Evolutionary conservation across 2,888 invertebrate genomes (phyloP), one percentile per base, ranked within the genome.

Genomic region (Julus scanicus): DNA sequence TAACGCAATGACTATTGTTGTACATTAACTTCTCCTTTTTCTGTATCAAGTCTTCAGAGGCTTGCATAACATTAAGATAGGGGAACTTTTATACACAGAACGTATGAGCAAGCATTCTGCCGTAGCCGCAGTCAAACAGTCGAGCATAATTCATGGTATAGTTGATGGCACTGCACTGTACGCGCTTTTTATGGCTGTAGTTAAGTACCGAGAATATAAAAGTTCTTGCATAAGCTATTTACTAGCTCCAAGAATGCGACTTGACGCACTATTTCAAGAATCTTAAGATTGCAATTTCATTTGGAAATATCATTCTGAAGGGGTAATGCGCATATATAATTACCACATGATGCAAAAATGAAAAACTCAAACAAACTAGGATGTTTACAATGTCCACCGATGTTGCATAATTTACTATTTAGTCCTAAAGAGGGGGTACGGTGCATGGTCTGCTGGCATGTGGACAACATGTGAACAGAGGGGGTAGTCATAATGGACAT

Each of bases 101-200:
- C 71, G 5, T 71, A n/a, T 71, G 20, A 29, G 71, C 71, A 71
- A 29, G 71, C 71, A 71, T 29, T 71, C 71, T 71, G 71, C 29
- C 29, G n/a, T 29, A 11, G 20, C 71, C 71, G 8, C 71, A 71
- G 20, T 71, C 29, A 29, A 71, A 71, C 71, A 20, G 9, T 20
- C 20, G 20, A 71, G n/a, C 71, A 71, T 71, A 71, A 71, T 29
- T 71, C 71, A 29, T 71, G 71, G 71, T 29, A 9, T n/a, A 71
- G 71, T 71, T 71, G n/a, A 71, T 71, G 53, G 53, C 53, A 17
- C 53, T 53, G n/a, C 20, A n/a, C 71, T 9, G 71, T 71, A 63
- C 20, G 71, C 29, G 71, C 71, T 71, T 29, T 71, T 71, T 71
- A 71, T 71, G 11, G 71, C 71, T 6, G 71, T 71, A 71, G 71